Conservation (phyloP, 2,797 vertebrate genomes). For the Heterohyrax brucei region DNA sequence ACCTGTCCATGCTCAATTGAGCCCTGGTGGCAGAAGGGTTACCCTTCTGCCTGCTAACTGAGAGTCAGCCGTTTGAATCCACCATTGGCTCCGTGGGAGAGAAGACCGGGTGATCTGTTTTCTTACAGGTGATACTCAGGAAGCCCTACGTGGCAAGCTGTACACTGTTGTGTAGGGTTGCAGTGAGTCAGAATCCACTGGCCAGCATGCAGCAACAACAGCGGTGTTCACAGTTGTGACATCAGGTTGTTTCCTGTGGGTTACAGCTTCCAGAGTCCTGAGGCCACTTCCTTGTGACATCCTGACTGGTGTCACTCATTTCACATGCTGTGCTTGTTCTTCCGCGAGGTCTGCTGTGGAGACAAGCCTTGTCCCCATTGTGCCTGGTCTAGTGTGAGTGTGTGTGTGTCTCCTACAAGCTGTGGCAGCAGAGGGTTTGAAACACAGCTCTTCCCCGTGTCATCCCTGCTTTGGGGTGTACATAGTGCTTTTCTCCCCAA, state of each 20-base stretch:
- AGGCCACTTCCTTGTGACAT: neutral
- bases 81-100: too few species aligned
- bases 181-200: too few species aligned
- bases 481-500: accelerated
- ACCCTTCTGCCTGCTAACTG: too few species aligned
- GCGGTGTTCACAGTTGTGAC: too few species aligned
- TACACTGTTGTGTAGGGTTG: too few species aligned
- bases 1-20: accelerated
- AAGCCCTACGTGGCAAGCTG: too few species aligned
- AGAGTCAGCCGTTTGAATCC: too few species aligned
- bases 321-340: neutral
- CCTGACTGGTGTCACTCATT: neutral
- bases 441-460: neutral
- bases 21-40: too few species aligned
- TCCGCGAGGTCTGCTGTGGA: neutral
- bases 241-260: neutral
- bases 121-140: too few species aligned
- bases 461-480: neutral
- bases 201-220: too few species aligned
- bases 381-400: neutral
- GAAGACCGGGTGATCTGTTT: too few species aligned
- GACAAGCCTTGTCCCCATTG: neutral
- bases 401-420: neutral
- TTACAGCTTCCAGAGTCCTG: neutral
- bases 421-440: neutral